phyloP scores from a whole-genome alignment of 2,888 invertebrate species.

The Lithophane leautieri region DNA sequence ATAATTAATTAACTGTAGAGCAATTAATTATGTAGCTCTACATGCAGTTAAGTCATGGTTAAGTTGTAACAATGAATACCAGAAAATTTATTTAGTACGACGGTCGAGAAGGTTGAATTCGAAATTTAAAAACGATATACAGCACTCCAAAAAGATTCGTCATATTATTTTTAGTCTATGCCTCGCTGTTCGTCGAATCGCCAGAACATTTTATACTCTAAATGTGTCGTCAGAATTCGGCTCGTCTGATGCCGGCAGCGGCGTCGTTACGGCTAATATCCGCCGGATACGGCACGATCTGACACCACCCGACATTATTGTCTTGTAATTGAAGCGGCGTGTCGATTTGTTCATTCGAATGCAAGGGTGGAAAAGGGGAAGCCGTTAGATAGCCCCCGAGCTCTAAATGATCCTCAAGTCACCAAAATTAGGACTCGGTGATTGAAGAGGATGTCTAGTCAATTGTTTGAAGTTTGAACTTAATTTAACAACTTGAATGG shows the following conservation, averaged over 20 bases:
- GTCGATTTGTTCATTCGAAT: conserved; percentile 83
- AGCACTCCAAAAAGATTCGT: conserved; percentile 16
- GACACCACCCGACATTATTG: conserved; percentile 82
- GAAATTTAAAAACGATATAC: conserved; percentile 17
- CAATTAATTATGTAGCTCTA: not conserved
- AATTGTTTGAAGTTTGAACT: conserved; percentile 59
- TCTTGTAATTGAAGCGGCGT: conserved; percentile 87
- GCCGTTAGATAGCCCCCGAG: conserved; percentile 44
- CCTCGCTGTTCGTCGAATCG: conserved; percentile 57
- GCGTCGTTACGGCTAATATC: conserved; percentile 84
- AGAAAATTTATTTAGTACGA: not conserved
- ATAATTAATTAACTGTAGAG: no score
- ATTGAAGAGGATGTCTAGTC: conserved; percentile 56
- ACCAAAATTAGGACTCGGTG: conserved; percentile 53
- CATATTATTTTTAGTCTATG: conserved; percentile 47
- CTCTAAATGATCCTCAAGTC: conserved; percentile 48
- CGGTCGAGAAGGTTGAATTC: not conserved
- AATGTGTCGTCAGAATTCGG: conserved; percentile 88
- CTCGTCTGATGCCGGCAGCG: conserved; percentile 76
- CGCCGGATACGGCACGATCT: conserved; percentile 85
- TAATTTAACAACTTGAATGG: conserved; percentile 51
- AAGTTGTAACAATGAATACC: not conserved
- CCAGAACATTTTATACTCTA: conserved; percentile 73
- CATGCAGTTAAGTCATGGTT: no score
- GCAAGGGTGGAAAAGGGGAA: conserved; percentile 64